Percentiles rank a stretch among this genome's conserved stretches.
These are phyloP conservation scores for Dasypolia templi DNA, from an alignment of 2,888 invertebrate genomes.

Conservation along the genomic window DNA sequence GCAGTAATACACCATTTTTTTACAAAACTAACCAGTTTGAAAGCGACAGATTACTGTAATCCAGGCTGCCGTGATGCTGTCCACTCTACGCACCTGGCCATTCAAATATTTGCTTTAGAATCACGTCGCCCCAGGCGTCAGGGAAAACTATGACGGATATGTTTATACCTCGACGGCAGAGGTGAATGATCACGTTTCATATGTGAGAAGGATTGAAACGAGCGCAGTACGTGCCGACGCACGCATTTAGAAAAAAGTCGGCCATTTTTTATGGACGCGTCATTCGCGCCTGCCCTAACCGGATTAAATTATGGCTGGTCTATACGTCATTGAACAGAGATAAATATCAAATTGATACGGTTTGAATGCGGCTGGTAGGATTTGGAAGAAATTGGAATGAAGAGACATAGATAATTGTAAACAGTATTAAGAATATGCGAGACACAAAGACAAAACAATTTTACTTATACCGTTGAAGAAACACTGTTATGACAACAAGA, in stretches of 20 bases:
- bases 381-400: conserved; percentile 1
- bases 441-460: neutral
- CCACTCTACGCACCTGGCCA: conserved; percentile 40
- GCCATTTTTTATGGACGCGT: conserved; percentile 71
- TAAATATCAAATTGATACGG: conserved; percentile 67
- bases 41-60: conserved; percentile 35
- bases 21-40: conserved; percentile 5
- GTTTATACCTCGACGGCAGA: conserved; percentile 78
- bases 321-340: conserved; percentile 74
- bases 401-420: neutral
- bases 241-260: conserved; percentile 77
- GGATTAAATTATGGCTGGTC: conserved; percentile 78
- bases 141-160: conserved; percentile 77
- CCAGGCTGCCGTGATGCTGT: neutral
- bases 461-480: too few relatives aligned
- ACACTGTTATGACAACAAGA: neutral
- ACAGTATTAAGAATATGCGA: neutral
- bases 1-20: neutral
- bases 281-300: conserved; percentile 70
- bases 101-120: conserved; percentile 74
- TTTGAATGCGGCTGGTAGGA: conserved; percentile 20
- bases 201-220: conserved; percentile 82
- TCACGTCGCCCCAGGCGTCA: conserved; percentile 61
- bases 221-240: conserved; percentile 80
- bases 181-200: conserved; percentile 87